Base-by-base conservation (phyloP, 2,797 vertebrate genomes). In the Hyperoplus immaculatus region DNA sequence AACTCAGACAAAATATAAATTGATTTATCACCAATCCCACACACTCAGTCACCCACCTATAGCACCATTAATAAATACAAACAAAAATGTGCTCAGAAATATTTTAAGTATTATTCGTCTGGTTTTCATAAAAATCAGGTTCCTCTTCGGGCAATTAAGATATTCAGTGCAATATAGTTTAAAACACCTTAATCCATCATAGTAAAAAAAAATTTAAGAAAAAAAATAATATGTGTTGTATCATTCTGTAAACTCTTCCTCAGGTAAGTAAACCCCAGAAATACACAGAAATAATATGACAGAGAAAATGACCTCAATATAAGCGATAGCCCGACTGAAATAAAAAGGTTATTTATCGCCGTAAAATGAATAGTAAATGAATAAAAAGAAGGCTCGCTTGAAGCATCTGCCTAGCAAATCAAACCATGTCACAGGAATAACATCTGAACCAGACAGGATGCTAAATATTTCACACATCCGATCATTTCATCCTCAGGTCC, bases 401-500 rank as follows among this genome's bases (percentile, higher is more conserved):
- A 59, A 7, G 29, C 41, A 9, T 29, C 16, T 13, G 49, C n/a
- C 29, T 29, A 29, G 2, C 29, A 29, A 29, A 29, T 29, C 29
- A 29, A 1, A 29, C 29, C 2, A 2, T 15, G 36, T 15, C 36
- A 41, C 6, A 16, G 7, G 7, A 3, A 46, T 38, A 57, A 38
- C 14, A 57, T 15, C 13, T 38, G 2, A 38, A 29, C 29, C 29
- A 29, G 29, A 29, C 29, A 5, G 21, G 10, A 3, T 43, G 42
- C 12, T 8, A 38, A 16, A 8, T 47, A 47, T 42, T 42, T 29
- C 4, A 72, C 16, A 51, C n/a, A 62, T 4, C n/a, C 4, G 3
- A 16, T 42, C 0, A 21, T 72, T 69, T 72, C 51, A 56, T 83
- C 49, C 18, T 72, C 75, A 93, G 92, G 65, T 72, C 43, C 11